Conservation (phyloP, 2,888 invertebrate species). For the Sabellastarte sp. region DNA sequence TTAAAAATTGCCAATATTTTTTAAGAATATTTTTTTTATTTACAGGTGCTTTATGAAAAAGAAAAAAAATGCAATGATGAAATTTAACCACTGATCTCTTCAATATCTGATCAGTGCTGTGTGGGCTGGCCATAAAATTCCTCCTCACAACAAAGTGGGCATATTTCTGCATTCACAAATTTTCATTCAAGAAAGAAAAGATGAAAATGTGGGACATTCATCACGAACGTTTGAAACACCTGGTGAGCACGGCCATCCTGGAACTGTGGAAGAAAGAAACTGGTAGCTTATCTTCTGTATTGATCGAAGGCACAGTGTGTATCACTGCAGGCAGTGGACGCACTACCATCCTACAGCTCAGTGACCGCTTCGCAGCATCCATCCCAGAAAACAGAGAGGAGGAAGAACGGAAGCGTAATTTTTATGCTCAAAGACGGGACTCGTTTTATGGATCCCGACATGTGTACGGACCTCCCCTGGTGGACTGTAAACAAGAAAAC, state of each 20-base stretch:
- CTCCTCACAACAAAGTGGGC: not conserved
- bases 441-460: not conserved
- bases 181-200: too few relatives aligned
- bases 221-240: constrained; percentile 28
- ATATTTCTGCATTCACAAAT: too few relatives aligned
- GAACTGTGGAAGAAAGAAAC: constrained; percentile 39
- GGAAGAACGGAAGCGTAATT: not conserved
- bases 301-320: constrained; percentile 35
- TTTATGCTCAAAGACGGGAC: not conserved
- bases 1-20: too few relatives aligned
- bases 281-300: constrained; percentile 30
- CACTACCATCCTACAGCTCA: constrained; percentile 32
- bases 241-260: constrained; percentile 32
- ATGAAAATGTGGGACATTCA: constrained; percentile 35
- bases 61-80: too few relatives aligned
- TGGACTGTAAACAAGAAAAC: not conserved
- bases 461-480: not conserved
- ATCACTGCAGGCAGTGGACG: constrained; percentile 30
- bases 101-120: too few relatives aligned
- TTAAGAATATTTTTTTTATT: not conserved
- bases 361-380: constrained; percentile 26
- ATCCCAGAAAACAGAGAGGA: constrained; percentile 17
- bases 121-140: too few relatives aligned
- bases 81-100: not conserved
- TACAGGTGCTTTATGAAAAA: too few relatives aligned